These are phyloP conservation scores for Diadophis punctatus DNA, from an alignment of 2,113 vertebrate species.

Conservation along the genomic window DNA sequence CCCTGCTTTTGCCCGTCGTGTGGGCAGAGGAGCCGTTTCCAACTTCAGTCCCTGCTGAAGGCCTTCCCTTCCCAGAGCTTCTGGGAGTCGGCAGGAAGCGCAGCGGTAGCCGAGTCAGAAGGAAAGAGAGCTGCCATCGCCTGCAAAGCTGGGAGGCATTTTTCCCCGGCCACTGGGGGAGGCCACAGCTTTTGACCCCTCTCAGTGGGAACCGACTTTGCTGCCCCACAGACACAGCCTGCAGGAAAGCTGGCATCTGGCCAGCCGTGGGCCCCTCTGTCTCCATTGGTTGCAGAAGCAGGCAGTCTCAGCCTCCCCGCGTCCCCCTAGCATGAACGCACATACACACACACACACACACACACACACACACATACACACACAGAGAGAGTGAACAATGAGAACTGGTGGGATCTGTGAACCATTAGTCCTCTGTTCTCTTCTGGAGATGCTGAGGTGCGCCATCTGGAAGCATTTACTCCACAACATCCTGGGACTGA, in stretches of 20 bases:
- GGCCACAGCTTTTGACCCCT: not conserved
- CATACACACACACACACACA: fast-evolving
- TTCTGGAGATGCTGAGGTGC: constrained; percentile 66
- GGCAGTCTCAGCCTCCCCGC: not conserved
- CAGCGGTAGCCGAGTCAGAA: not conserved
- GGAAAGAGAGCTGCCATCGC: not conserved
- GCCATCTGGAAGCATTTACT: constrained; percentile 70
- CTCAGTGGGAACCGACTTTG: not conserved
- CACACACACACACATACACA: not conserved
- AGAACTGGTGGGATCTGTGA: constrained; percentile 63
- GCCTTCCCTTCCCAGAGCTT: not conserved
- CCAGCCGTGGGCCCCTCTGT: constrained; percentile 19
- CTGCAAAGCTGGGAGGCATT: not conserved
- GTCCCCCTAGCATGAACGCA: not conserved
- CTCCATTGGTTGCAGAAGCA: constrained; percentile 54
- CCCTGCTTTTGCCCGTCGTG: not conserved
- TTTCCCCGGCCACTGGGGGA: not conserved
- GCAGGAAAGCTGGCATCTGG: not conserved
- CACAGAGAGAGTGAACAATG: not conserved
- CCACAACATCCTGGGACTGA: constrained; percentile 63
- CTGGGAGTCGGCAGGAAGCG: not conserved
- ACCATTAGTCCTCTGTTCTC: constrained; percentile 67
- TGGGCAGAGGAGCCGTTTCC: not conserved
- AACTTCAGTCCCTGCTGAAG: not conserved
- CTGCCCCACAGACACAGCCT: not conserved